phyloP scores from a whole-genome alignment of 1,140 invertebrate genomes.

The Brachionus koreanus region DNA sequence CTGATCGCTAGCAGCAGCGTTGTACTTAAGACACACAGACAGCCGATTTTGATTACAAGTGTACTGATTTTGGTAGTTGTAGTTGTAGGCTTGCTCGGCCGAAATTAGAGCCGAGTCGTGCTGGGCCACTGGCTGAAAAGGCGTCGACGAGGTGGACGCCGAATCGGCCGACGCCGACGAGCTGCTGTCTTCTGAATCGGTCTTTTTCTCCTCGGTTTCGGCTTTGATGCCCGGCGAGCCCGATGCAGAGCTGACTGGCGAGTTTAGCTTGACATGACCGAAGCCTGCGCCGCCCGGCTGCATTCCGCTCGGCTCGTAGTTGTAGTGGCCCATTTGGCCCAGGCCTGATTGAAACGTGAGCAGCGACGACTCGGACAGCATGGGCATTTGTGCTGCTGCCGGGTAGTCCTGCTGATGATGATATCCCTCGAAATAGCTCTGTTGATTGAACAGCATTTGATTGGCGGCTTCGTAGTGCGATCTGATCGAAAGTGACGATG shows the following conservation, averaged over 20 bases:
- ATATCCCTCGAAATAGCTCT: slow-evolving; percentile 8
- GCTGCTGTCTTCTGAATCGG: not conserved
- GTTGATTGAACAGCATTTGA: slow-evolving; percentile 38
- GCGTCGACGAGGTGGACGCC: not conserved
- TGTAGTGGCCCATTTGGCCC: not conserved
- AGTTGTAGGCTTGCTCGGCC: not conserved
- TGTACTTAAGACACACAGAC: slow-evolving; percentile 27
- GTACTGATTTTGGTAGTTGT: slow-evolving; percentile 23
- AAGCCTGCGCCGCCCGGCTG: not conserved
- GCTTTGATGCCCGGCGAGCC: not conserved
- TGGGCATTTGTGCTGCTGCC: not conserved
- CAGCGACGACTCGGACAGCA: not conserved
- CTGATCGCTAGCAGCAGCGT: not conserved
- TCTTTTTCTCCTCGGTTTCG: not conserved
- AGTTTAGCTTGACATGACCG: not conserved
- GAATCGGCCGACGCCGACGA: slow-evolving; percentile 3
- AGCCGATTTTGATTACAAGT: not conserved
- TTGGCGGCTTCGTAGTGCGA: not conserved
- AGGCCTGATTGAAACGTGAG: slow-evolving; percentile 12
- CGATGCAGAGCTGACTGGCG: not conserved
- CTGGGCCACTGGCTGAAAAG: not conserved
- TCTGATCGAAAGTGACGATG: not conserved
- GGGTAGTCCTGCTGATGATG: not conserved
- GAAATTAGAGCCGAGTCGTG: slow-evolving; percentile 9
- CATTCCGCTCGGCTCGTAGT: not conserved